A percentile compares a stretch with the other conserved stretches of the same genome.
These are phyloP conservation scores for Coenonympha glycerion DNA, from an alignment of 2,888 invertebrate species.

Conservation along the genomic window DNA sequence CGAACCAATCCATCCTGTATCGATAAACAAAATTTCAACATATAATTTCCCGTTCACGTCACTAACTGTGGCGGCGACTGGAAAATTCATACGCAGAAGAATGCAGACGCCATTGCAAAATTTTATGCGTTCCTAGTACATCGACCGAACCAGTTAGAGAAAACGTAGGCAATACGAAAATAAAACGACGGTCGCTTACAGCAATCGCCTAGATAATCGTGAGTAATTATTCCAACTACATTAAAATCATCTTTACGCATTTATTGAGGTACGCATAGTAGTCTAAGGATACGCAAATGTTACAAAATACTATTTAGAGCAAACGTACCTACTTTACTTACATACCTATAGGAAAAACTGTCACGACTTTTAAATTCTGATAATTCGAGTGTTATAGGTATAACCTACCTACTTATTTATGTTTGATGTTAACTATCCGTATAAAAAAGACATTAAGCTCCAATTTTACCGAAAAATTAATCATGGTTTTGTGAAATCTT, in stretches of 20 bases:
- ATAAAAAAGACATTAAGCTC: too few species aligned
- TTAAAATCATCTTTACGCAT: neutral
- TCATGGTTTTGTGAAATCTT: too few species aligned
- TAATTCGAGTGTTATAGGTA: too few species aligned
- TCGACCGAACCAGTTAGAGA: constrained; percentile 36
- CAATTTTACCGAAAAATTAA: too few species aligned
- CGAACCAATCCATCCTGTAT: constrained; percentile 1
- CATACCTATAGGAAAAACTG: too few species aligned
- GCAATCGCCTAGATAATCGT: constrained; percentile 24
- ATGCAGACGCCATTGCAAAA: constrained; percentile 41
- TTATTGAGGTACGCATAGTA: too few species aligned
- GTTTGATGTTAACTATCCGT: too few species aligned
- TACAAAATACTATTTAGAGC: too few species aligned
- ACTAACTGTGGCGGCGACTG: constrained; percentile 26
- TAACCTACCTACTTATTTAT: too few species aligned
- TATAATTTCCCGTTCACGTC: constrained; percentile 24
- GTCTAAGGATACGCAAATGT: too few species aligned
- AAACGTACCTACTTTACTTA: too few species aligned
- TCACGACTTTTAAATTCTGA: too few species aligned
- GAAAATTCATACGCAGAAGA: constrained; percentile 39
- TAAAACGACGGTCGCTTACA: constrained; percentile 18
- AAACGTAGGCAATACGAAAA: constrained; percentile 39
- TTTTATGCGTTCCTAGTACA: constrained; percentile 31
- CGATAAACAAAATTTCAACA: constrained; percentile 9
- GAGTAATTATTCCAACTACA: constrained; percentile 16